phyloP scores from a whole-genome alignment of 2,113 vertebrate species.

The Geothlypis trichas region DNA sequence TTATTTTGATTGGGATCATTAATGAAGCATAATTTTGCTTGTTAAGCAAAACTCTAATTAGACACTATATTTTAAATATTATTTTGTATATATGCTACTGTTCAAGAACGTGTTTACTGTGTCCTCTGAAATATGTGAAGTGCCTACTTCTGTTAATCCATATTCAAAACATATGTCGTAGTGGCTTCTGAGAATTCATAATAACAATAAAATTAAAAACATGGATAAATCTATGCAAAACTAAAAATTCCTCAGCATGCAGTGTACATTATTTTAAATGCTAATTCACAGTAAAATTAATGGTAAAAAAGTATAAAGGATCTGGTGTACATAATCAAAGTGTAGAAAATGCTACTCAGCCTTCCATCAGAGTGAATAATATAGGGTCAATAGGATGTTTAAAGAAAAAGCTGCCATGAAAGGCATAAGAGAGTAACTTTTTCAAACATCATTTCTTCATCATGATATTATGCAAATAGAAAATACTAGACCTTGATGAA shows the following conservation, averaged over 20 bases:
- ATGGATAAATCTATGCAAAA: neutral
- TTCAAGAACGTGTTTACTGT: neutral
- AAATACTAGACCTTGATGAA: neutral
- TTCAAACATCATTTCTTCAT: neutral
- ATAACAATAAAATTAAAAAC: neutral
- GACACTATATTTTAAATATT: neutral
- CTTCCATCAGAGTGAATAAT: neutral
- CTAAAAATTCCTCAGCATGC: neutral
- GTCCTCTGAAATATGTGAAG: neutral
- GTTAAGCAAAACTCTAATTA: slow-evolving; percentile 5
- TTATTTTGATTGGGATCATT: neutral
- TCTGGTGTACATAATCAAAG: neutral
- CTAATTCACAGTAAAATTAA: neutral
- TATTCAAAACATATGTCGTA: neutral
- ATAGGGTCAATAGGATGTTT: neutral
- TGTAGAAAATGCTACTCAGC: neutral
- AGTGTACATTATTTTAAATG: neutral
- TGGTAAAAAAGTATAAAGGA: neutral
- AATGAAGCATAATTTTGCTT: neutral
- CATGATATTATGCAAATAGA: neutral
- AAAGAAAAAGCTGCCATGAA: neutral
- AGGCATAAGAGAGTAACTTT: neutral
- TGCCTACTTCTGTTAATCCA: neutral
- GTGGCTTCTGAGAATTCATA: neutral
- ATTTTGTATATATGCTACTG: neutral